Evolutionary conservation across 2,113 vertebrate species (phyloP), one percentile per base, ranked within the genome.

Genomic region (Pimephales promelas): DNA sequence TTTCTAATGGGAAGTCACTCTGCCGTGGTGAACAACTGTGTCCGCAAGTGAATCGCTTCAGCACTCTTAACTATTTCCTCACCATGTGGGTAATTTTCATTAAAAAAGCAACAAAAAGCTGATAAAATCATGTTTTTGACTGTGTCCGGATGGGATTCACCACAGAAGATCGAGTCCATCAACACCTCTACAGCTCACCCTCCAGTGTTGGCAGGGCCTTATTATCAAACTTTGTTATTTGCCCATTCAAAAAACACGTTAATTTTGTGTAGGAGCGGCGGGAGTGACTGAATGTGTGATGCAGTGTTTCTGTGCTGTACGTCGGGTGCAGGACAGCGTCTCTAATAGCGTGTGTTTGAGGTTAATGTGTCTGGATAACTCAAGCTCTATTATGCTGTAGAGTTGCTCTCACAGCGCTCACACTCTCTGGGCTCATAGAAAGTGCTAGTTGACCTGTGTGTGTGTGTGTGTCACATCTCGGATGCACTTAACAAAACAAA

Each of bases 281-380:
- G 47, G 40, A 16, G 76, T 11, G 36, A 62, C 28, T 18, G 13
- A 45, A 7, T 45, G 76, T n/a, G n/a, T n/a, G n/a, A n/a, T n/a
- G n/a, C n/a, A n/a, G n/a, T 61, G 28, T 34, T 76, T 34, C n/a
- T 61, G 34, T 61, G 16, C 24, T 61, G 34, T 18, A 61, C 9
- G 56, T 13, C 34, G 5, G 31, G 20, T 59, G 54, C 26, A 16
- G 74, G 74, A 56, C 20, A 36, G 20, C 0, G 8, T 59, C 74
- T 59, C 52, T 77, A 57, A 77, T 59, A 40, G 74, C 54, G 22
- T 59, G 74, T 40, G 54, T 79, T 79, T 79, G 43, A 79, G 76
- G 76, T 79, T 79, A 79, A 79, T 61, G 40, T 16, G 56, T 45
- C 56, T 79, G 56, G 36, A 79, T 62, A 61, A 62, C 76, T 61